A percentile compares a stretch with the other conserved stretches of the same genome.
These are phyloP conservation scores for Leptestheria dahalacensis DNA, from an alignment of 1,140 invertebrate species.

Conservation along the genomic window DNA sequence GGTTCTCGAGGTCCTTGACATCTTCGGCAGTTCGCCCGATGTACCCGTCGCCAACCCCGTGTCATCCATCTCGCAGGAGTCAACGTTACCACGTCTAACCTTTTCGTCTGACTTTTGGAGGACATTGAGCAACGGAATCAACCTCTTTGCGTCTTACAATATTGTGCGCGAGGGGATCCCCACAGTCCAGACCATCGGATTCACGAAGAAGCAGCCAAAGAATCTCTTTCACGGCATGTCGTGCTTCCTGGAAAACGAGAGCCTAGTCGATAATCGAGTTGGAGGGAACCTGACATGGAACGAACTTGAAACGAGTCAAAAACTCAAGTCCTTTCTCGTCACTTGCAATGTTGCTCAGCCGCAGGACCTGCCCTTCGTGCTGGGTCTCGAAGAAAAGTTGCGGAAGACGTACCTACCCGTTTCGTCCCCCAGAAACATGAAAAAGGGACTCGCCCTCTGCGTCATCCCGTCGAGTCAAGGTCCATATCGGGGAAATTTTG, in stretches of 20 bases:
- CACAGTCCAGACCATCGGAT: background rate
- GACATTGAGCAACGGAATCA: background rate
- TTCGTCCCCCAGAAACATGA: background rate
- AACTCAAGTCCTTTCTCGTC: background rate
- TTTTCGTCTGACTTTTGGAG: background rate
- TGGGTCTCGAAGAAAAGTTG: constrained; percentile 5
- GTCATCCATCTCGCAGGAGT: too few relatives aligned
- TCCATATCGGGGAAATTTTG: background rate
- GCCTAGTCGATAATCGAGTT: background rate
- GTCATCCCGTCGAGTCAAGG: background rate
- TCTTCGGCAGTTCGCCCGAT: constrained; percentile 37
- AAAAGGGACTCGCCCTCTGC: background rate
- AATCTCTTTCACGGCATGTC: background rate
- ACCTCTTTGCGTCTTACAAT: background rate
- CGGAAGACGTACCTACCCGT: too few relatives aligned
- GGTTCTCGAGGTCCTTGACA: constrained; percentile 57
- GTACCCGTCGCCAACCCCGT: background rate
- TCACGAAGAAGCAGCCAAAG: background rate
- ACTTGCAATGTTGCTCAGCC: background rate
- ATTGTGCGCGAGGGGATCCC: background rate
- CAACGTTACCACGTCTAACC: background rate
- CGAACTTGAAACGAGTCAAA: background rate
- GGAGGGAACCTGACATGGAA: background rate
- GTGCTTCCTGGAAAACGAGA: background rate
- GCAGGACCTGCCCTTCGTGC: background rate